Evolutionary conservation across 2,113 vertebrate species (phyloP).

Genomic region (Mirza zaza): DNA sequence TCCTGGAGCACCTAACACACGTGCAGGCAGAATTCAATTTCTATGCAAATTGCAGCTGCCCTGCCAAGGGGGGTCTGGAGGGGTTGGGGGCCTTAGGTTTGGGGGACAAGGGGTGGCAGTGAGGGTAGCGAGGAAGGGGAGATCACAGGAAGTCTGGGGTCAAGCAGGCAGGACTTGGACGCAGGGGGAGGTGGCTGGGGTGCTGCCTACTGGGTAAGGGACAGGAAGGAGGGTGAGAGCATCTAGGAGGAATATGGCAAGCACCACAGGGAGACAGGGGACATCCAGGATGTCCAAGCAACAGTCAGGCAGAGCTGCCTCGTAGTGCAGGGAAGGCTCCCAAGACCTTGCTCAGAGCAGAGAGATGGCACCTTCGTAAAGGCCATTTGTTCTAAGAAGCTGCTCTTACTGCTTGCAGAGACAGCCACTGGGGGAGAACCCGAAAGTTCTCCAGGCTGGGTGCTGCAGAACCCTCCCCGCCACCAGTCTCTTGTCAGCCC

Average conservation of each 20-base stretch:
- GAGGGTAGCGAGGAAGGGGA: rapidly evolving
- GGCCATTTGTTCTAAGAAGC: background rate
- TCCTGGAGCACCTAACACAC: no score
- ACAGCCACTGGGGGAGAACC: no score
- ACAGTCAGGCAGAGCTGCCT: background rate
- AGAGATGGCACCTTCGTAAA: background rate
- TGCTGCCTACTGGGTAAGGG: background rate
- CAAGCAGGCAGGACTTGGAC: background rate
- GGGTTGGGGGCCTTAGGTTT: background rate
- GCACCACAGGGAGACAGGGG: background rate
- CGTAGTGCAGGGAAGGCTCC: background rate
- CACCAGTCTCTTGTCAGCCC: background rate
- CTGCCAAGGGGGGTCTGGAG: background rate
- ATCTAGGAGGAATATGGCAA: background rate
- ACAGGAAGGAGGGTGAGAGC: background rate
- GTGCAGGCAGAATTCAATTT: background rate
- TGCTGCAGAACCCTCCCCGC: background rate
- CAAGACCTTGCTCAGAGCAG: background rate
- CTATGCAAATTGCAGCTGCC: background rate
- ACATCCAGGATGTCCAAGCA: background rate
- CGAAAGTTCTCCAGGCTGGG: background rate
- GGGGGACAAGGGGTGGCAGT: background rate
- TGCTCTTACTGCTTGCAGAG: background rate
- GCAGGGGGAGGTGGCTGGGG: background rate
- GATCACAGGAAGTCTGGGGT: background rate